phyloP scores from a whole-genome alignment of 2,113 vertebrate genomes.

The Budorcas taxicolor region DNA sequence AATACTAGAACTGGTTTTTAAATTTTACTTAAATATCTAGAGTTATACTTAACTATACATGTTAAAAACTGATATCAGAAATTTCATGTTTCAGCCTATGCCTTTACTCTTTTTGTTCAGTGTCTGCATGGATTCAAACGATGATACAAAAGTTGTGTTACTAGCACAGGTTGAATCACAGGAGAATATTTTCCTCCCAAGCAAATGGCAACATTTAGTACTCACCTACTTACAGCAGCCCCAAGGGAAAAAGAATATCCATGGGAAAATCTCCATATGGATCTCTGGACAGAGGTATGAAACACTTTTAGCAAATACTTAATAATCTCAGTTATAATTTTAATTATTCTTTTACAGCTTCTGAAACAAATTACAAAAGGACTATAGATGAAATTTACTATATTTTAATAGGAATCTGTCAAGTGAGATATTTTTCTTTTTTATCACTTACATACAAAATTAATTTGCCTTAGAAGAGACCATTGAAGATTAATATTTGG shows the following conservation, averaged over 20 bases:
- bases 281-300: conserved; percentile 93
- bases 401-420: neutral
- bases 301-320: neutral
- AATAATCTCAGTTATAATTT: neutral
- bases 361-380: neutral
- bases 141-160: conserved; percentile 90
- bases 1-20: conserved; percentile 4
- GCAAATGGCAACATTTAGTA: conserved; percentile 93
- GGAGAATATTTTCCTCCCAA: conserved; percentile 82
- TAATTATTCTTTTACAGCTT: neutral
- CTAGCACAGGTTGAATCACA: conserved; percentile 92
- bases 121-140: conserved; percentile 92
- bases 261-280: conserved; percentile 88
- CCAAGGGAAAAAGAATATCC: conserved; percentile 93
- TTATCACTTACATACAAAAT: neutral
- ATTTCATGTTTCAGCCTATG: conserved; percentile 11
- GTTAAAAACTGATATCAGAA: neutral
- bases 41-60: neutral
- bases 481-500: conserved; percentile 20
- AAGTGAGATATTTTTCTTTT: neutral
- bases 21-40: neutral
- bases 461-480: neutral
- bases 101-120: conserved; percentile 74
- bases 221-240: conserved; percentile 91
- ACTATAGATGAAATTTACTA: neutral